Percentiles rank a stretch among this genome's conserved stretches.
Conservation (phyloP, 2,113 vertebrate genomes). For the Microtus oregoni region DNA sequence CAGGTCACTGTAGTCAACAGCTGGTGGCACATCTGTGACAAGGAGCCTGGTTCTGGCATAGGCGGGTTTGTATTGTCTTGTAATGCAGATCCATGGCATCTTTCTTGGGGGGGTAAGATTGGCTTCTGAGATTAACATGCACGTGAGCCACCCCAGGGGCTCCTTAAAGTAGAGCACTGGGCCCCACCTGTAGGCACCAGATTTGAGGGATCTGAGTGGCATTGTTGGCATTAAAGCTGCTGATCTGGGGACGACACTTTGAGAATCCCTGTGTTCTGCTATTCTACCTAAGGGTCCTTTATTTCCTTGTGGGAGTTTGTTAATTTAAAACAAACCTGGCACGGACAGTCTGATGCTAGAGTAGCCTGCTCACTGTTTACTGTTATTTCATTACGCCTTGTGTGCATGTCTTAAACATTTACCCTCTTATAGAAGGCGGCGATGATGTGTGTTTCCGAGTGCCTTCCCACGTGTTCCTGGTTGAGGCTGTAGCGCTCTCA, state of each 20-base stretch:
- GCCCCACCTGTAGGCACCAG: neutral
- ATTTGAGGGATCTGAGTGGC: neutral
- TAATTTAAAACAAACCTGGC: neutral
- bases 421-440: neutral
- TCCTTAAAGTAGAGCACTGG: neutral
- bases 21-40: fast-evolving
- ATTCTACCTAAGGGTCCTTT: neutral
- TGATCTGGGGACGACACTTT: no score
- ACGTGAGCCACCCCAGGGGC: neutral
- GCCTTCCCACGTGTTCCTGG: neutral
- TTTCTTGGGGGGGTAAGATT: neutral
- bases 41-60: neutral
- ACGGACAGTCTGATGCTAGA: neutral
- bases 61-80: neutral
- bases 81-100: neutral
- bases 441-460: neutral
- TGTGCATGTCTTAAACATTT: neutral
- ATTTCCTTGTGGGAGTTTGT: neutral
- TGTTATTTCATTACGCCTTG: neutral
- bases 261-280: neutral
- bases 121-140: neutral
- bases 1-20: neutral
- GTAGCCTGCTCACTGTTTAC: neutral
- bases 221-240: neutral
- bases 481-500: neutral